phyloP scores from a whole-genome alignment of 1,140 invertebrate genomes.

The Hestina assimilis region DNA sequence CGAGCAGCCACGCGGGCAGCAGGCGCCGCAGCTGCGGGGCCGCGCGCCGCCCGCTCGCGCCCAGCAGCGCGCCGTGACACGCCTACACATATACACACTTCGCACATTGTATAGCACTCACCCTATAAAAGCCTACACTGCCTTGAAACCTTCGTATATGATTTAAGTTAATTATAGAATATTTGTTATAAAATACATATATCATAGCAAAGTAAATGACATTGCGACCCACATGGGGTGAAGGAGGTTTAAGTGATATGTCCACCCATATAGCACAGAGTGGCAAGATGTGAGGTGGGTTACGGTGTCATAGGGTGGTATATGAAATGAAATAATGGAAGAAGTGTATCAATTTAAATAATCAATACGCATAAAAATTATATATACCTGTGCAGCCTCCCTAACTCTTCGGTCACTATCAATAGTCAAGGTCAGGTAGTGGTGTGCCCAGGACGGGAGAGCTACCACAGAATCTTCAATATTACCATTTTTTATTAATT shows the following conservation, averaged over 20 bases:
- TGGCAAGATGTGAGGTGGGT: no score
- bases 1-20: slow-evolving; percentile 57
- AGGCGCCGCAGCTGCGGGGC: slow-evolving; percentile 46
- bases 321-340: background rate
- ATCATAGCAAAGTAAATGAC: no score
- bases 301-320: background rate
- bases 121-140: no score
- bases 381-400: slow-evolving; percentile 55
- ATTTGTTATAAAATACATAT: no score
- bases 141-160: no score
- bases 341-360: background rate
- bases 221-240: no score
- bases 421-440: slow-evolving; percentile 50
- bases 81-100: no score
- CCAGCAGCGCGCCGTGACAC: slow-evolving; percentile 43
- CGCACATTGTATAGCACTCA: no score
- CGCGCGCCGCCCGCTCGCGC: slow-evolving; percentile 41
- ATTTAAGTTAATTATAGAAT: no score
- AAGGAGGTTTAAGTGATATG: no score
- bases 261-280: no score
- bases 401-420: slow-evolving; percentile 63
- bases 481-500: slow-evolving; percentile 44
- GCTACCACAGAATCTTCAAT: slow-evolving; percentile 47
- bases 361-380: background rate
- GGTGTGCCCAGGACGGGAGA: slow-evolving; percentile 53